Conservation (phyloP, 2,888 invertebrate species). For the Calephelis perditalis region DNA sequence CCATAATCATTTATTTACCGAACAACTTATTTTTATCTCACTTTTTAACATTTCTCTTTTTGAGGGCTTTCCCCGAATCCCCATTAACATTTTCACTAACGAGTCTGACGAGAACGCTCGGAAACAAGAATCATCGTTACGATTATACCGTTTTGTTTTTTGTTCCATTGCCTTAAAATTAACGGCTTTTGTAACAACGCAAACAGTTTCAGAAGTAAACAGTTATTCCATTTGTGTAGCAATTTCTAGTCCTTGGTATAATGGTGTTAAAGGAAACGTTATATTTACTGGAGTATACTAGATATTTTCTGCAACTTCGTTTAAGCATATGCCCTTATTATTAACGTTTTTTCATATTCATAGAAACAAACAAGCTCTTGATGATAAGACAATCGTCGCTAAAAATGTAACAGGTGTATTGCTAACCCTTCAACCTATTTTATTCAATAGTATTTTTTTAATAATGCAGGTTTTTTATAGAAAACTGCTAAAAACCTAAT, state of each 20-base stretch:
- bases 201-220: not conserved
- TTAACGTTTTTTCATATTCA: too few species aligned
- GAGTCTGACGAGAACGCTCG: not conserved
- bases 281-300: too few species aligned
- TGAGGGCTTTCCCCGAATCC: not conserved
- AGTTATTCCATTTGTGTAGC: not conserved
- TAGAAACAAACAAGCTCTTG: too few species aligned
- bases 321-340: too few species aligned
- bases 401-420: too few species aligned
- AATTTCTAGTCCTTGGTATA: not conserved
- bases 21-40: not conserved
- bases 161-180: conserved; percentile 4
- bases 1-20: not conserved
- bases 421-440: too few species aligned
- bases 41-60: not conserved
- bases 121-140: not conserved
- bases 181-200: not conserved
- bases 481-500: too few species aligned
- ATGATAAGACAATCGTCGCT: too few species aligned
- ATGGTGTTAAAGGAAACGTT: too few species aligned
- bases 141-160: conserved; percentile 3
- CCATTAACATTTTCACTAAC: conserved; percentile 8
- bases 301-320: too few species aligned
- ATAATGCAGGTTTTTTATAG: too few species aligned
- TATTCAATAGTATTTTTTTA: too few species aligned